A percentile compares a stretch with the other conserved stretches of the same genome.
These are phyloP conservation scores for Zophobas morio DNA, from an alignment of 1,140 invertebrate genomes.

Conservation along the genomic window DNA sequence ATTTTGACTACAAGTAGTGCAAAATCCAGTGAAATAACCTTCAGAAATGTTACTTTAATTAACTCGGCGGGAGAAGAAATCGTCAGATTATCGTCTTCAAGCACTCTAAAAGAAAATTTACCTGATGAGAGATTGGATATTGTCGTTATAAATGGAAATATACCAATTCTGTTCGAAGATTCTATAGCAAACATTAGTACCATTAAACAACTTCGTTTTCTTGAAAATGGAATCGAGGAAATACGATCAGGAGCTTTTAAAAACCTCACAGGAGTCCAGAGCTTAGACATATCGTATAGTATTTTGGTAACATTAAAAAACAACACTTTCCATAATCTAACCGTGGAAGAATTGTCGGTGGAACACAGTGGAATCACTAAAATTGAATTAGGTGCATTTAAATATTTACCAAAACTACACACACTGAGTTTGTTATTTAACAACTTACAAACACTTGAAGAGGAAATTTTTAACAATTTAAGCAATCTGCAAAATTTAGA, in stretches of 20 bases:
- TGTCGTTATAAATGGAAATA: background rate
- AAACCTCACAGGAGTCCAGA: constrained; percentile 19
- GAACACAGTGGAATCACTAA: constrained; percentile 14
- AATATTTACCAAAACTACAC: constrained; percentile 8
- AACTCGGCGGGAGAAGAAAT: background rate
- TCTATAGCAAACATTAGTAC: constrained; percentile 28
- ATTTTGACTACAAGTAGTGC: background rate
- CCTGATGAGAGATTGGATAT: background rate
- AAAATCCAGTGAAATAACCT: constrained; percentile 6
- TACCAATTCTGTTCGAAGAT: constrained; percentile 43
- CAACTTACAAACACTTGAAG: constrained; percentile 17
- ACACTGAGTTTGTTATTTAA: constrained; percentile 21
- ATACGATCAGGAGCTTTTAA: constrained; percentile 39
- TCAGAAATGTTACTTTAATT: constrained; percentile 11
- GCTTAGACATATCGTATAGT: constrained; percentile 1
- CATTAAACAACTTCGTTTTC: constrained; percentile 25
- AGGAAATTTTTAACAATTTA: constrained; percentile 12
- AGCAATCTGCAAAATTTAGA: constrained; percentile 24
- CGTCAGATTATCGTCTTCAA: background rate
- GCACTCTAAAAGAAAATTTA: background rate
- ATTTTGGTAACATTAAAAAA: constrained; percentile 20
- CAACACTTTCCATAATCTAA: constrained; percentile 30
- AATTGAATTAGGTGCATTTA: constrained; percentile 36
- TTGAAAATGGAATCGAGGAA: constrained; percentile 38
- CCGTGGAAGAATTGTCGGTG: constrained; percentile 11